Evolutionary conservation across 2,888 invertebrate species (phyloP).

Genomic region (Oxytorus armatus): DNA sequence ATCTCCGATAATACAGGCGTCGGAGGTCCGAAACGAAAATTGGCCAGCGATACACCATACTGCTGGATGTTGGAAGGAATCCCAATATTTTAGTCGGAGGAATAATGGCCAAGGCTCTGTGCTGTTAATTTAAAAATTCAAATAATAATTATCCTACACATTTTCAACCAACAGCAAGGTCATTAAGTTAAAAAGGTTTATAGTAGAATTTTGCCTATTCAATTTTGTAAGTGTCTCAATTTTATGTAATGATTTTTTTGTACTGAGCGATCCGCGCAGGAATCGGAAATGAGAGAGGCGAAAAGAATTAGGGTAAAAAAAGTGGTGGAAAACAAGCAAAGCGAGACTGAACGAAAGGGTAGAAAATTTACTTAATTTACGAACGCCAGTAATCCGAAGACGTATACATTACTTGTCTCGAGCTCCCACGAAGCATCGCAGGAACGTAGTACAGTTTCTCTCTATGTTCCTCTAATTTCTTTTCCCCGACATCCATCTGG

Average conservation of each 20-base stretch:
- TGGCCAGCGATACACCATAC: conserved; percentile 2
- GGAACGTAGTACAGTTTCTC: not conserved
- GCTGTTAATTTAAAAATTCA: too few species aligned
- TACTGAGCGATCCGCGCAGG: too few species aligned
- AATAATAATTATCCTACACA: too few species aligned
- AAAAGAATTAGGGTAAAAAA: conserved; percentile 15
- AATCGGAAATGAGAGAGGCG: not conserved
- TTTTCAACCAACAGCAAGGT: too few species aligned
- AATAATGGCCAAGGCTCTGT: not conserved
- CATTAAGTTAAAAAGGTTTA: too few species aligned
- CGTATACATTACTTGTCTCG: conserved; percentile 32
- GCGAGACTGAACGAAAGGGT: conserved; percentile 30
- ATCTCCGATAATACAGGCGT: conserved; percentile 15
- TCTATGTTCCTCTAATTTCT: conserved; percentile 1
- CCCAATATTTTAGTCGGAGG: not conserved
- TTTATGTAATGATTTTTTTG: too few species aligned
- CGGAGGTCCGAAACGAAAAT: conserved; percentile 14
- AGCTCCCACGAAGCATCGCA: conserved; percentile 20
- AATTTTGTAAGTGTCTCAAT: too few species aligned
- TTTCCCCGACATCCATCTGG: conserved; percentile 1
- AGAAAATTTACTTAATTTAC: conserved; percentile 62
- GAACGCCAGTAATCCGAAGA: conserved; percentile 65
- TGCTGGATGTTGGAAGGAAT: not conserved
- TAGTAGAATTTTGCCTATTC: not conserved
- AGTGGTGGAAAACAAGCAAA: conserved; percentile 45